These are phyloP conservation scores for Taeniopygia guttata DNA, from an alignment of 2,797 vertebrate species.

Conservation along the genomic window DNA sequence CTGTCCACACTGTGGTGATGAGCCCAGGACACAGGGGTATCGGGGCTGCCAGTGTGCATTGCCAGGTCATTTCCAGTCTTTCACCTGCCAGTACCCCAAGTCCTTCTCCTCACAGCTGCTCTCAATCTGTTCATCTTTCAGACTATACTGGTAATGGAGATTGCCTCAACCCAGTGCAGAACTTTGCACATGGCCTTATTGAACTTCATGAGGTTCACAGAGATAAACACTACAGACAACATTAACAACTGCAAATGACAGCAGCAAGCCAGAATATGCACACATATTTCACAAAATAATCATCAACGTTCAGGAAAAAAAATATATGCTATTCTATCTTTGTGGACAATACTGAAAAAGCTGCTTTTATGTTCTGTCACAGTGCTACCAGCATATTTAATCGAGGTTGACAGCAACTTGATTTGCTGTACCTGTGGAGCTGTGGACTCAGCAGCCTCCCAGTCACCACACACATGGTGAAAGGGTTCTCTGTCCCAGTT, in stretches of 20 bases:
- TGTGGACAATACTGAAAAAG: neutral
- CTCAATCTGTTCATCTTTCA: neutral
- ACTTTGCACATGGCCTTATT: neutral
- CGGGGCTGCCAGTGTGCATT: neutral
- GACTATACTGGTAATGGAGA: neutral
- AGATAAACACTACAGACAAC: neutral
- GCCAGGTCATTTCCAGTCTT: neutral
- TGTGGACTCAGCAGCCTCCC: too few species aligned
- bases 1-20: fast-evolving
- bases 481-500: neutral
- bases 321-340: neutral
- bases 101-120: neutral
- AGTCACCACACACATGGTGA: neutral
- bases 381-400: neutral
- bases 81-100: neutral
- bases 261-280: fast-evolving
- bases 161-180: neutral
- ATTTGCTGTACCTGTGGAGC: neutral
- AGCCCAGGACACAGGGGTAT: neutral
- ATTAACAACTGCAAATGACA: neutral
- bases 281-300: neutral
- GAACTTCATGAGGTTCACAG: neutral
- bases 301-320: fast-evolving
- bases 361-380: neutral
- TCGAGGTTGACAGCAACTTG: neutral